These are phyloP conservation scores for Clunio marinus DNA, from an alignment of 2,888 invertebrate genomes.

Conservation along the genomic window DNA sequence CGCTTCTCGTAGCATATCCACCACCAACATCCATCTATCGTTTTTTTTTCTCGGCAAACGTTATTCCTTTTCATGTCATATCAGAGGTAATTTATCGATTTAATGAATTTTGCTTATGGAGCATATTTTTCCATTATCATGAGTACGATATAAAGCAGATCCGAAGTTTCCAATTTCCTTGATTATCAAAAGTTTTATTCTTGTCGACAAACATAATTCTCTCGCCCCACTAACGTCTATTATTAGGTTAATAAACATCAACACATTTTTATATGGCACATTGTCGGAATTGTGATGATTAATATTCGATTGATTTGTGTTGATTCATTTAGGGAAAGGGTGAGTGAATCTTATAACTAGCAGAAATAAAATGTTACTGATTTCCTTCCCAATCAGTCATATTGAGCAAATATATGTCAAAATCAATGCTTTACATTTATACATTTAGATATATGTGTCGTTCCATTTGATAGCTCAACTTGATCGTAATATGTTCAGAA, in stretches of 20 bases:
- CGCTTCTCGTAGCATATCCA: not conserved
- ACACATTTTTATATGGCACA: slow-evolving; percentile 23
- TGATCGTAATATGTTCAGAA: too few species aligned
- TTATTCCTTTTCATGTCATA: not conserved
- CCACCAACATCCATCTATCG: not conserved
- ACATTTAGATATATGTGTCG: not conserved
- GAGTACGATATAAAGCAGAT: not conserved
- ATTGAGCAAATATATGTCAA: slow-evolving; percentile 31
- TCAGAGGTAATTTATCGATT: slow-evolving; percentile 34
- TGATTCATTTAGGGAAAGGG: not conserved
- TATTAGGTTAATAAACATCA: slow-evolving; percentile 29
- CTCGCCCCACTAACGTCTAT: not conserved
- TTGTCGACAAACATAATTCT: not conserved
- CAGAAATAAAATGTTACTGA: not conserved
- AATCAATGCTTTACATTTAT: not conserved
- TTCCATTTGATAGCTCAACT: not conserved
- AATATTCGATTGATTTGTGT: slow-evolving; percentile 28
- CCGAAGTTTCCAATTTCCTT: not conserved
- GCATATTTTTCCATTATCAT: slow-evolving; percentile 8
- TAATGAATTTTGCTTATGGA: slow-evolving; percentile 31
- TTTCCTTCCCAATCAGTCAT: slow-evolving; percentile 20
- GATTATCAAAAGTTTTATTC: not conserved
- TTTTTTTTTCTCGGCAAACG: not conserved
- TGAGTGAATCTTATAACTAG: not conserved
- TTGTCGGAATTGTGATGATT: slow-evolving; percentile 13